Percentiles rank a stretch among this genome's conserved stretches.
Evolutionary conservation across 1,140 invertebrate genomes (phyloP).

Genomic region (Drosophila equinoxialis): DNA sequence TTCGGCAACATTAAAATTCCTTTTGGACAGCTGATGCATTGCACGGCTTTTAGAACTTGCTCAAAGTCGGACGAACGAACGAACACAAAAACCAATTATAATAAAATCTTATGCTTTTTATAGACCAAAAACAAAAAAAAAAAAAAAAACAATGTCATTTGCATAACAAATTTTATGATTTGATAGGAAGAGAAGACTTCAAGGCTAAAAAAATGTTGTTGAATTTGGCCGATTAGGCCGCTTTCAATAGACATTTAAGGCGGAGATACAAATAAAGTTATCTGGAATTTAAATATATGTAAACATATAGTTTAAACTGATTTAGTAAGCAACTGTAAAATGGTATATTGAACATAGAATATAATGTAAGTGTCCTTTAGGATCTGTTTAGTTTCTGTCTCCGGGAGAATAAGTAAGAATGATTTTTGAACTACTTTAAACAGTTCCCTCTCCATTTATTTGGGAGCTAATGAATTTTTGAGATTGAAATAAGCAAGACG

Average conservation of each 20-base stretch:
- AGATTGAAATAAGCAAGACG: background rate
- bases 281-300: background rate
- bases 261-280: background rate
- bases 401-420: too few relatives aligned
- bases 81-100: slow-evolving; percentile 57
- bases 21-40: slow-evolving; percentile 65
- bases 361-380: too few relatives aligned
- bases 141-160: slow-evolving; percentile 65
- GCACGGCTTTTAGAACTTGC: slow-evolving; percentile 47
- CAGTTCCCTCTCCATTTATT: background rate
- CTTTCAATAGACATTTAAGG: background rate
- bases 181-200: slow-evolving; percentile 20
- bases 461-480: background rate
- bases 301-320: too few relatives aligned
- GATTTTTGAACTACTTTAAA: too few relatives aligned
- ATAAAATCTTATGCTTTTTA: slow-evolving; percentile 69
- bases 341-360: too few relatives aligned
- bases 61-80: background rate
- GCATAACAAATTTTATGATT: slow-evolving; percentile 71
- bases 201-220: slow-evolving; percentile 6
- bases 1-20: slow-evolving; percentile 74
- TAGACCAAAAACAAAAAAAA: slow-evolving; percentile 25
- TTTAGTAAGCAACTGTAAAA: too few relatives aligned
- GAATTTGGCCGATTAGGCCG: background rate
- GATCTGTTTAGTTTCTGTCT: too few relatives aligned